These are phyloP conservation scores for Neomonachus schauinslandi DNA, from an alignment of 2,113 vertebrate genomes.

Conservation along the genomic window DNA sequence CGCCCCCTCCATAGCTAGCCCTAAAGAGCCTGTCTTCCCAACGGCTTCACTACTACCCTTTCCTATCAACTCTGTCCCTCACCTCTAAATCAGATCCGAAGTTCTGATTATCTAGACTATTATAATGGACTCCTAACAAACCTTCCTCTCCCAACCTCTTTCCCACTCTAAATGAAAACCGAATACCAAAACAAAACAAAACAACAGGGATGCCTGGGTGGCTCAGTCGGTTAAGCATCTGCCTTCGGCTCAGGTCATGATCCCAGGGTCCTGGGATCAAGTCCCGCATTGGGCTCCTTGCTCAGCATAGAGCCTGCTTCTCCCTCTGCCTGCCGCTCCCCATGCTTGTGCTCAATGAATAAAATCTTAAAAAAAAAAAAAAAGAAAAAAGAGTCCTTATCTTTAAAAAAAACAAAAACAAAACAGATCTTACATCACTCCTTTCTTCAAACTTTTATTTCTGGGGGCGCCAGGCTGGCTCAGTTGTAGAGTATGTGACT, in stretches of 20 bases:
- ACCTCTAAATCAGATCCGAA: not conserved
- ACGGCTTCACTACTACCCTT: not conserved
- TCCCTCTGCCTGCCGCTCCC: too few species aligned
- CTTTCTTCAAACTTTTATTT: slow-evolving; percentile 50
- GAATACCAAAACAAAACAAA: not conserved
- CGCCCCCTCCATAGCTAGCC: not conserved
- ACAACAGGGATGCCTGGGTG: too few species aligned
- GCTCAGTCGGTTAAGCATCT: too few species aligned
- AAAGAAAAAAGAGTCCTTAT: too few species aligned
- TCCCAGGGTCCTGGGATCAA: too few species aligned
- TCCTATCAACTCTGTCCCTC: not conserved
- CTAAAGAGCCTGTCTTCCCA: not conserved
- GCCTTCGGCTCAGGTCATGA: too few species aligned
- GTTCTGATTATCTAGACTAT: slow-evolving; percentile 1
- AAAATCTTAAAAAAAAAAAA: too few species aligned
- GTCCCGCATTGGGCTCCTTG: too few species aligned
- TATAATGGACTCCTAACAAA: not conserved
- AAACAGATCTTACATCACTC: not conserved
- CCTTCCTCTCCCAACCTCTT: not conserved
- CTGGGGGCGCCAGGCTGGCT: not conserved
- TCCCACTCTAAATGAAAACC: not conserved
- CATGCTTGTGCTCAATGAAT: too few species aligned
- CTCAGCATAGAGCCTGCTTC: too few species aligned
- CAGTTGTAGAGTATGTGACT: not conserved
- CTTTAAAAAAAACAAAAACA: not conserved